These are phyloP conservation scores for Natator depressus DNA, from an alignment of 2,113 vertebrate species.

Conservation along the genomic window DNA sequence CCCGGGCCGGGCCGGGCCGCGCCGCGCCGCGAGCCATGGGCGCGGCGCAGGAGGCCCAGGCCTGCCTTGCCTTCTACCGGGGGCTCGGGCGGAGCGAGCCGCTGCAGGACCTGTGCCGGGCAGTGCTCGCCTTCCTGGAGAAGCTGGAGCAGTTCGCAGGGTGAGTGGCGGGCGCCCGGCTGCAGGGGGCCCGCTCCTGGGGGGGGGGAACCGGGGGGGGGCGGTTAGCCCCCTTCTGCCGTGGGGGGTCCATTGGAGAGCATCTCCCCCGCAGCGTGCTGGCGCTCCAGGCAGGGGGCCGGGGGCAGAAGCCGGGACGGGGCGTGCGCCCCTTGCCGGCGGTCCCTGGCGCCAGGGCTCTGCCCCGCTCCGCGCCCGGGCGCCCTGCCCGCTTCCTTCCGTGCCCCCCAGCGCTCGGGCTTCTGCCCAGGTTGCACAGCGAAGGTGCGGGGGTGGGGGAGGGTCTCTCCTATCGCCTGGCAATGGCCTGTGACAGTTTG, in stretches of 20 bases:
- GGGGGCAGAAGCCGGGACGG: slow-evolving; percentile 70
- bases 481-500: too few relatives aligned
- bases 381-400: slow-evolving; percentile 33
- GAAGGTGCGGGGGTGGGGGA: too few relatives aligned
- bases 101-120: not conserved
- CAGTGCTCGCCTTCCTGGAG: not conserved
- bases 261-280: not conserved
- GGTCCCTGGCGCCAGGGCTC: slow-evolving; percentile 57
- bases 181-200: accelerated
- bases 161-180: slow-evolving; percentile 27
- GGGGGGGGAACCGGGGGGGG: too few relatives aligned
- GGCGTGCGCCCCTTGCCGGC: too few relatives aligned
- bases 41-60: slow-evolving; percentile 13
- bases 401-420: too few relatives aligned
- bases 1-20: not conserved
- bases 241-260: not conserved
- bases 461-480: too few relatives aligned
- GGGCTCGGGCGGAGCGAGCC: not conserved
- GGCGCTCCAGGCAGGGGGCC: slow-evolving; percentile 83
- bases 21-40: not conserved
- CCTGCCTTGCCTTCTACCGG: slow-evolving; percentile 28
- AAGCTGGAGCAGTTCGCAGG: slow-evolving; percentile 50
- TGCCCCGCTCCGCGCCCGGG: slow-evolving; percentile 79
- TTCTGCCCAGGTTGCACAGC: slow-evolving; percentile 5
- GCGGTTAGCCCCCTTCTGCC: too few relatives aligned